Evolutionary conservation across 2,113 vertebrate species (phyloP).

Genomic region (Tympanuchus pallidicinctus): DNA sequence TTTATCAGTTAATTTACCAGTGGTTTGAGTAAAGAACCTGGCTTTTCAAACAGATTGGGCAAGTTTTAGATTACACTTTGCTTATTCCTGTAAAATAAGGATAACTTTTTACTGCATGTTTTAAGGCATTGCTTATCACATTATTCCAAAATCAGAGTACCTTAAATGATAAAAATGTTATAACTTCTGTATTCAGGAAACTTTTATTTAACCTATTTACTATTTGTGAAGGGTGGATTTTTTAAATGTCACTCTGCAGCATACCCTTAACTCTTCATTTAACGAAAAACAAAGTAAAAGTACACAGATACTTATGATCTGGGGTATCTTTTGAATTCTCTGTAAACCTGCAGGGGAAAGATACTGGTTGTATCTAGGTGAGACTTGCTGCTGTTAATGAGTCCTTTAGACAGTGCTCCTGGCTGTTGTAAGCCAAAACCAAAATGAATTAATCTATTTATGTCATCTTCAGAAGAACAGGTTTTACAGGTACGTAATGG

Average conservation of each 20-base stretch:
- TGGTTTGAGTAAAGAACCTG: not conserved
- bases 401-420: not conserved
- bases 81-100: not conserved
- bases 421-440: conserved; percentile 6
- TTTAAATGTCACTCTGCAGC: not conserved
- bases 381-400: not conserved
- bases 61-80: not conserved
- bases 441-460: conserved; percentile 39
- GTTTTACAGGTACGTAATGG: conserved; percentile 64
- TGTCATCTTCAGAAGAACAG: conserved; percentile 49
- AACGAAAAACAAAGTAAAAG: accelerated
- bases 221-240: not conserved
- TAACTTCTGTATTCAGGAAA: not conserved
- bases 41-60: not conserved
- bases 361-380: not conserved
- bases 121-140: not conserved
- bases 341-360: not conserved
- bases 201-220: not conserved
- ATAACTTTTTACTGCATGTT: not conserved
- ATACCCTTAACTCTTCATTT: not conserved
- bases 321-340: not conserved
- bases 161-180: not conserved
- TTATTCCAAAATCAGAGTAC: not conserved
- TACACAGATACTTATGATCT: not conserved
- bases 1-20: not conserved